Conservation (phyloP, 2,888 invertebrate genomes). For the Plebejus anna region DNA sequence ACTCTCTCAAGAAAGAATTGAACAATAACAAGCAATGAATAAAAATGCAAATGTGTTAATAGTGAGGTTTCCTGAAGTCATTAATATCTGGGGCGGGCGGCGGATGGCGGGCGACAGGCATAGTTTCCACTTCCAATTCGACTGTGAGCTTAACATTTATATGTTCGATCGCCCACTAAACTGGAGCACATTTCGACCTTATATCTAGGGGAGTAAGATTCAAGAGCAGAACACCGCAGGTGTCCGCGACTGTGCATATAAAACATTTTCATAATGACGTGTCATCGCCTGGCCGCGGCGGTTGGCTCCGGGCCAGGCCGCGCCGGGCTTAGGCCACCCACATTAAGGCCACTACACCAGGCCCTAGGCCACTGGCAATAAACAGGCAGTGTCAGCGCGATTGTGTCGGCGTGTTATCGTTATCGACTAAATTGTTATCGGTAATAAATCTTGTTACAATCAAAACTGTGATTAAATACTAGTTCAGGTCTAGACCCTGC, state of each 20-base stretch:
- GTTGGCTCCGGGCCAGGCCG: conserved; percentile 12
- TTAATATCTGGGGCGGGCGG: background rate
- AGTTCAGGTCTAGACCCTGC: background rate
- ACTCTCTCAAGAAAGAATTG: background rate
- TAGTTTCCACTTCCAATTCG: background rate
- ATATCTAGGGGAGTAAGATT: background rate
- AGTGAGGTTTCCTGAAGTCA: background rate
- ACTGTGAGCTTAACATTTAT: conserved; percentile 7
- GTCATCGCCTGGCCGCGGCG: conserved; percentile 23
- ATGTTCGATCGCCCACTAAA: background rate
- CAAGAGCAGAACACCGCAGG: background rate
- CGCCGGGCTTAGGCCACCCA: conserved; percentile 9
- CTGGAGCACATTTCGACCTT: background rate
- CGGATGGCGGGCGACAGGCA: background rate
- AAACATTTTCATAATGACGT: conserved; percentile 21
- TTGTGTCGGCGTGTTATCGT: background rate
- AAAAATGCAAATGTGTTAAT: conserved; percentile 10
- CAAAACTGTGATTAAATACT: background rate
- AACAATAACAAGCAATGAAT: background rate
- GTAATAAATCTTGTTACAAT: background rate
- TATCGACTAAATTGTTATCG: background rate
- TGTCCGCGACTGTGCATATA: background rate
- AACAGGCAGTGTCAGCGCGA: background rate
- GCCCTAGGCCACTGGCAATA: background rate
- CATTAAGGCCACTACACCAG: background rate